A percentile compares a stretch with the other conserved stretches of the same genome.
Conservation (phyloP, 2,797 vertebrate species). For the Coracias cyanogaster region DNA sequence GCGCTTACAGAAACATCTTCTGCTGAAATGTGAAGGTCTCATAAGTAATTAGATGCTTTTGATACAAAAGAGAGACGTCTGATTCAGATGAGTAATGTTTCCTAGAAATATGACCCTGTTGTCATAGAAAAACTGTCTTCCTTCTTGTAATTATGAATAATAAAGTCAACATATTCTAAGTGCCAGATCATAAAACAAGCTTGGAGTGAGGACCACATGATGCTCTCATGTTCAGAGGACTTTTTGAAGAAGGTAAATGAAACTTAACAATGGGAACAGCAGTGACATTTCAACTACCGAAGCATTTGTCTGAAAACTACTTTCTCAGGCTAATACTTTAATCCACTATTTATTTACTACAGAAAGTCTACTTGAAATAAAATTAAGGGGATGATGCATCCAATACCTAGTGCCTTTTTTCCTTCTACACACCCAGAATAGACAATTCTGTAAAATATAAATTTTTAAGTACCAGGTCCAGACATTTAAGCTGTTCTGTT, state of each 20-base stretch:
- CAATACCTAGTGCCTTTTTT: neutral
- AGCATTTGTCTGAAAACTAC: neutral
- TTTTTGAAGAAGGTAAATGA: neutral
- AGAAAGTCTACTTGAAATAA: neutral
- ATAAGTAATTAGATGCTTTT: neutral
- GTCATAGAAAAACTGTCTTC: neutral
- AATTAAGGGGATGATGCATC: neutral
- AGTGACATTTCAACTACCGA: neutral
- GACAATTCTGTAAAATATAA: neutral
- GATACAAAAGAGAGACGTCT: neutral
- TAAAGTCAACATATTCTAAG: neutral
- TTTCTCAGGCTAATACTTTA: neutral
- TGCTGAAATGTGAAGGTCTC: neutral
- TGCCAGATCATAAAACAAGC: neutral
- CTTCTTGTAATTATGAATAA: neutral
- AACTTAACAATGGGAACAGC: neutral
- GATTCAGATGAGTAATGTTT: neutral
- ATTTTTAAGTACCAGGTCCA: neutral
- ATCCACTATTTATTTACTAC: neutral
- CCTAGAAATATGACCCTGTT: neutral
- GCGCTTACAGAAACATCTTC: neutral
- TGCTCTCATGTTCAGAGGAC: neutral
- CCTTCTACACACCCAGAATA: neutral
- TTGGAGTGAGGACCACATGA: neutral
- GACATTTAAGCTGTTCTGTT: slow-evolving; percentile 11